Evolutionary conservation across 2,888 invertebrate species (phyloP), one percentile per base, ranked within the genome.

Genomic region (Noctua pronuba): DNA sequence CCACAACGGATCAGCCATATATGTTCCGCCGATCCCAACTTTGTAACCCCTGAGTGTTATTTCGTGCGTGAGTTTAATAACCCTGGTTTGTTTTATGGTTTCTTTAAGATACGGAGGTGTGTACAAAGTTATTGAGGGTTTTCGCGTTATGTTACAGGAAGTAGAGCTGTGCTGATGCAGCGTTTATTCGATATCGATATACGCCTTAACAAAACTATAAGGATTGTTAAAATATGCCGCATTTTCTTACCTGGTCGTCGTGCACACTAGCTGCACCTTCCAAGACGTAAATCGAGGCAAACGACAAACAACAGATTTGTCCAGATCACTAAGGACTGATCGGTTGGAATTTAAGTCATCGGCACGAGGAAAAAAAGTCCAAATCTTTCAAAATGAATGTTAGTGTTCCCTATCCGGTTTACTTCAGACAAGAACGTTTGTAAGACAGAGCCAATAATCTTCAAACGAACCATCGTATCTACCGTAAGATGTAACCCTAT

Each of bases 31-130:
- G 49, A 70, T 44, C 77, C 65, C 68, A 75, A 82, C 78, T 89
- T 82, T 75, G 69, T 44, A 75, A 73, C 77, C 78, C 75, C 35
- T 46, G 76, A 71, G 81, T 83, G 69, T 82, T 81, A 74, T 81
- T 75, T 67, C 62, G 78, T 75, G 70, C 69, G 72, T 81, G 62
- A 79, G 80, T 82, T 79, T 69, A 88, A 88, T 87, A 82, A 72
- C 69, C 67, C 71, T 67, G 79, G 79, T 84, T 82, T 80, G 67
- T 78, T 79, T 76, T 75, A 82, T 69, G 64, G 70, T 60, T 75
- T 86, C 60, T 76, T 71, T 62, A 76, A 75, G 60, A 75, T 75
- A 76, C 65, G 68, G n/a, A 31, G 41, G 24, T 60, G 41, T 60
- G 28, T 49, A 55, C 31, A 16, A 52, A 67, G 67, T 62, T 78